Percentiles rank a stretch among this genome's conserved stretches.
These are phyloP conservation scores for Corythornis madagascariensis DNA, from an alignment of 2,113 vertebrate genomes.

Conservation along the genomic window DNA sequence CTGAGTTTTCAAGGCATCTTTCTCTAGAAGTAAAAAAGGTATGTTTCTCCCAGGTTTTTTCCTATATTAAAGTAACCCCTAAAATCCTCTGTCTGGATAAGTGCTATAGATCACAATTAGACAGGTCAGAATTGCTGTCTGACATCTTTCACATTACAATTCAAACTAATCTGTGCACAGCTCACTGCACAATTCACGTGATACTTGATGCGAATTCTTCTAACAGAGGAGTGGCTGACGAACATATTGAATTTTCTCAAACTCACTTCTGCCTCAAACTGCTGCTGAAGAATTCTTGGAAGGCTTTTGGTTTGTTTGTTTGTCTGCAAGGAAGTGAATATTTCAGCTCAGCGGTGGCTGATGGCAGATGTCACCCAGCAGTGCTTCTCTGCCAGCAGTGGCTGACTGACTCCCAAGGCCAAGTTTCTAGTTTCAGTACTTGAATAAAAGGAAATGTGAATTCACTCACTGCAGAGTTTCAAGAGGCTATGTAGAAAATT, in stretches of 20 bases:
- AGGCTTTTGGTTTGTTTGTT: background rate
- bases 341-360: constrained; percentile 9
- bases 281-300: background rate
- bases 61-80: background rate
- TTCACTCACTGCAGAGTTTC: background rate
- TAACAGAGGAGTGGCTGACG: background rate
- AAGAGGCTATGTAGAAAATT: background rate
- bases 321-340: background rate
- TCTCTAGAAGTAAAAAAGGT: background rate
- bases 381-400: constrained; percentile 27
- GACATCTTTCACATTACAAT: background rate
- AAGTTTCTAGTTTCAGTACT: background rate
- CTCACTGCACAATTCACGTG: background rate
- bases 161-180: background rate
- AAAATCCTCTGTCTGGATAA: constrained; percentile 5
- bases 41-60: background rate
- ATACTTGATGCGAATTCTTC: background rate
- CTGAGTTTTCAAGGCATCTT: background rate
- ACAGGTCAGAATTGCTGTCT: background rate
- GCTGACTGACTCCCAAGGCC: background rate
- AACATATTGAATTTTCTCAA: background rate
- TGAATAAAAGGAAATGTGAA: background rate
- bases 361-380: constrained; percentile 58
- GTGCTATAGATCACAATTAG: background rate
- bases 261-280: background rate